These are phyloP conservation scores for Meliscaeva auricollis DNA, from an alignment of 2,888 invertebrate species.

Conservation along the genomic window DNA sequence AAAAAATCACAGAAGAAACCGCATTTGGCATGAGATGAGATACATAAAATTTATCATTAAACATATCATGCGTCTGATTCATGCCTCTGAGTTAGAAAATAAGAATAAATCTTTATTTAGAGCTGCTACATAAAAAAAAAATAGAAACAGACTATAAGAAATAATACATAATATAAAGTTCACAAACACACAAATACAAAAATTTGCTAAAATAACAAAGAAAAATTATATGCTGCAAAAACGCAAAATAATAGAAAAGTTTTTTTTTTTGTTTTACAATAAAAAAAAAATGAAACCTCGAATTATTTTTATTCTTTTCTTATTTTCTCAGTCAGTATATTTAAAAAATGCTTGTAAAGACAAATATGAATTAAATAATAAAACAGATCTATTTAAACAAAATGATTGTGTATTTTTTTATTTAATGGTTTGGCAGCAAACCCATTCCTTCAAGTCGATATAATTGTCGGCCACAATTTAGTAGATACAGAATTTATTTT, in stretches of 20 bases:
- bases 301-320: conserved; percentile 47
- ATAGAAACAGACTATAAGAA: not conserved
- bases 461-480: no score
- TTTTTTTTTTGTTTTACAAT: conserved; percentile 24
- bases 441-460: no score
- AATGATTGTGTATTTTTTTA: not conserved
- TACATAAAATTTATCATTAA: conserved; percentile 60
- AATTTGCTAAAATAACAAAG: conserved; percentile 21
- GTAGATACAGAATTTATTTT: no score
- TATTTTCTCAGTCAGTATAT: conserved; percentile 51
- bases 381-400: conserved; percentile 52
- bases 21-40: conserved; percentile 63
- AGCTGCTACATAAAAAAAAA: conserved; percentile 5
- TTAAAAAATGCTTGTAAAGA: conserved; percentile 53
- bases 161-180: conserved; percentile 10
- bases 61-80: conserved; percentile 71
- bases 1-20: not conserved
- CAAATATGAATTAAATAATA: conserved; percentile 58
- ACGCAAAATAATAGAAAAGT: conserved; percentile 2
- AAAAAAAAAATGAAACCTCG: not conserved
- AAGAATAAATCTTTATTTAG: conserved; percentile 25
- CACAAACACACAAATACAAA: conserved; percentile 22
- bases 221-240: conserved; percentile 46
- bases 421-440: not conserved
- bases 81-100: conserved; percentile 53